Evolutionary conservation across 2,888 invertebrate genomes (phyloP).

Genomic region (Pyrrhosoma nymphula): DNA sequence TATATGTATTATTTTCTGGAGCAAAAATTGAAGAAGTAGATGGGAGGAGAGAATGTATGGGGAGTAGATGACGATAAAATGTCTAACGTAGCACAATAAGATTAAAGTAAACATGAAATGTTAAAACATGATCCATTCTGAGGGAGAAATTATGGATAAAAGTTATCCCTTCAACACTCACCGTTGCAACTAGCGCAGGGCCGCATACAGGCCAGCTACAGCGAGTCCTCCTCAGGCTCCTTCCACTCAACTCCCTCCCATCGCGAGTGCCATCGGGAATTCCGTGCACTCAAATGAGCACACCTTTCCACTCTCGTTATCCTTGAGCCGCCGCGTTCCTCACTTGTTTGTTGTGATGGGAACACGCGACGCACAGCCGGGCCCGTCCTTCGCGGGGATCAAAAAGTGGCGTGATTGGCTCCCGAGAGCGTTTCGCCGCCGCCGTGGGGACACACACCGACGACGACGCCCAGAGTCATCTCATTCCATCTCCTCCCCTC

Average conservation of each 20-base stretch:
- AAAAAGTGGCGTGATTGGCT: not conserved
- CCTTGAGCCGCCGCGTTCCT: not conserved
- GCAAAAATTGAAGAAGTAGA: no score
- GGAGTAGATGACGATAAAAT: no score
- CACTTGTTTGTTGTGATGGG: not conserved
- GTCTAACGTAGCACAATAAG: no score
- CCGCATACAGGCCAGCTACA: not conserved
- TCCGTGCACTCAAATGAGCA: not conserved
- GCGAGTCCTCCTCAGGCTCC: not conserved
- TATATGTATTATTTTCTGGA: no score
- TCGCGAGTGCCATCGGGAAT: conserved; percentile 13
- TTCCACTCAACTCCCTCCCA: not conserved
- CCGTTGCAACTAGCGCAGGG: not conserved
- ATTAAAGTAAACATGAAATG: no score
- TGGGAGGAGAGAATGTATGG: no score
- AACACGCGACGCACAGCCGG: not conserved
- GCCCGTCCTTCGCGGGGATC: not conserved
- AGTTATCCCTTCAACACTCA: not conserved
- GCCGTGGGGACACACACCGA: not conserved
- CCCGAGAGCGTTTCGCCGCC: not conserved
- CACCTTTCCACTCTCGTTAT: conserved; percentile 27
- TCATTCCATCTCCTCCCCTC: not conserved
- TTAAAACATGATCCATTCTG: no score
- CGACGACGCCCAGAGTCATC: not conserved
- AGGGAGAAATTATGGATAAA: not conserved